Conservation (phyloP, 2,888 invertebrate species). For the Agonum fuliginosum region DNA sequence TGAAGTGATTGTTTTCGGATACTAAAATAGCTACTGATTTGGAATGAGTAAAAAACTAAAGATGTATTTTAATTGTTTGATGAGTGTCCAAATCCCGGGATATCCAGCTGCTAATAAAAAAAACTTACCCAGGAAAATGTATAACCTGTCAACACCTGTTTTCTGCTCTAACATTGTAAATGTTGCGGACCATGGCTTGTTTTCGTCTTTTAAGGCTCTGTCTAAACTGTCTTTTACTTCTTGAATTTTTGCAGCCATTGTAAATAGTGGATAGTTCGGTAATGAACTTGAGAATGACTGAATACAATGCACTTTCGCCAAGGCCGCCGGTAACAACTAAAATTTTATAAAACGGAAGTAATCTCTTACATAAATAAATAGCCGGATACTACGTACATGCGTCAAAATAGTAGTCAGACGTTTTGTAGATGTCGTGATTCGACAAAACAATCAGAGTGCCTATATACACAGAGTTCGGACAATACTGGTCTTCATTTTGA, state of each 20-base stretch:
- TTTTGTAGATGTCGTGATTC: constrained; percentile 9
- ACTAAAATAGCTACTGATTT: neutral
- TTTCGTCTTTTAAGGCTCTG: constrained; percentile 78
- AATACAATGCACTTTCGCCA: constrained; percentile 48
- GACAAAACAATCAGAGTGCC: constrained; percentile 7
- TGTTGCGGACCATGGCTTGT: constrained; percentile 82
- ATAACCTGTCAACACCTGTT: constrained; percentile 83
- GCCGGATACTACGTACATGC: constrained; percentile 35
- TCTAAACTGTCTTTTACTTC: constrained; percentile 78
- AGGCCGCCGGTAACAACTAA: constrained; percentile 56
- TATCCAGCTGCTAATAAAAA: neutral
- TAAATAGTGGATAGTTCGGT: neutral
- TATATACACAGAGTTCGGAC: no score
- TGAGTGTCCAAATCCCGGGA: constrained; percentile 30
- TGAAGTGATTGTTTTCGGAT: neutral
- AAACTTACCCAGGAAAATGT: constrained; percentile 85
- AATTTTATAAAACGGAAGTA: constrained; percentile 47
- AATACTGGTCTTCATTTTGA: no score
- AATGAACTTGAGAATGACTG: constrained; percentile 43
- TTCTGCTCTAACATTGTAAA: constrained; percentile 82
- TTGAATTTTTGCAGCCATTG: constrained; percentile 73
- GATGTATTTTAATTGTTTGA: constrained; percentile 16
- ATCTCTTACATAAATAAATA: constrained; percentile 39
- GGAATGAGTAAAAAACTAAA: constrained; percentile 1
- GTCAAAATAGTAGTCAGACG: constrained; percentile 20